Percentiles rank a stretch among this genome's conserved stretches.
Evolutionary conservation across 2,797 vertebrate species (phyloP).

Genomic region (Epinephelus malabaricus): DNA sequence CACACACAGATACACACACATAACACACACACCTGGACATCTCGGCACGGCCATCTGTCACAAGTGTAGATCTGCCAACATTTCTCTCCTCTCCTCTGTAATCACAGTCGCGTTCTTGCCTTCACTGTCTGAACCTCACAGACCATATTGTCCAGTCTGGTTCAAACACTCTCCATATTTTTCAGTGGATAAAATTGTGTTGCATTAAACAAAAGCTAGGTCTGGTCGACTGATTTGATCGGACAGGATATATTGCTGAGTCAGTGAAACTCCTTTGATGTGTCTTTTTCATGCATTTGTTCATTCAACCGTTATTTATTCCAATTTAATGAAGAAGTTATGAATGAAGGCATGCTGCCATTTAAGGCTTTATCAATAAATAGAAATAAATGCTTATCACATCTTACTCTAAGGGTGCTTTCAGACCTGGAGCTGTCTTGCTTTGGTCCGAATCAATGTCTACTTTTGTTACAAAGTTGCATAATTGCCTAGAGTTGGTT

Average conservation of each 20-base stretch:
- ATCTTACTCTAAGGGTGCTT: too few species aligned
- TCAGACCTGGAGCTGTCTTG: too few species aligned
- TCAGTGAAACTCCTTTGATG: background rate
- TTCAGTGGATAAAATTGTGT: background rate
- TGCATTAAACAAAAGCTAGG: background rate
- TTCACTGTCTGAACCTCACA: conserved; percentile 36
- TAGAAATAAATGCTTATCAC: too few species aligned
- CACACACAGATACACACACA: conserved; percentile 16
- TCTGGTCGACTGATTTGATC: background rate
- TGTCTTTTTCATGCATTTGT: too few species aligned
- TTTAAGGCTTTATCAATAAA: too few species aligned
- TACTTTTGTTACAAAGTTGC: too few species aligned
- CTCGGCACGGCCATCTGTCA: conserved; percentile 74
- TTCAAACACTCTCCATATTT: background rate
- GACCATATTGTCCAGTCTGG: conserved; percentile 48
- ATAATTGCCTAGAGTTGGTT: too few species aligned
- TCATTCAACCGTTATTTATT: too few species aligned
- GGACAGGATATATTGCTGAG: background rate
- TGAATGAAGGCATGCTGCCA: too few species aligned
- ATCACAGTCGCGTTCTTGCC: conserved; percentile 47
- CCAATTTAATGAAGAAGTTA: too few species aligned
- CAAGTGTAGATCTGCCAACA: conserved; percentile 45
- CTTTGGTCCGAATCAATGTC: too few species aligned
- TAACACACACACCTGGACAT: conserved; percentile 57
- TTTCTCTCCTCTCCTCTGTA: conserved; percentile 48